A percentile compares a stretch with the other conserved stretches of the same genome.
Conservation (phyloP, 2,113 vertebrate genomes). For the Hippocampus guttulatus region DNA sequence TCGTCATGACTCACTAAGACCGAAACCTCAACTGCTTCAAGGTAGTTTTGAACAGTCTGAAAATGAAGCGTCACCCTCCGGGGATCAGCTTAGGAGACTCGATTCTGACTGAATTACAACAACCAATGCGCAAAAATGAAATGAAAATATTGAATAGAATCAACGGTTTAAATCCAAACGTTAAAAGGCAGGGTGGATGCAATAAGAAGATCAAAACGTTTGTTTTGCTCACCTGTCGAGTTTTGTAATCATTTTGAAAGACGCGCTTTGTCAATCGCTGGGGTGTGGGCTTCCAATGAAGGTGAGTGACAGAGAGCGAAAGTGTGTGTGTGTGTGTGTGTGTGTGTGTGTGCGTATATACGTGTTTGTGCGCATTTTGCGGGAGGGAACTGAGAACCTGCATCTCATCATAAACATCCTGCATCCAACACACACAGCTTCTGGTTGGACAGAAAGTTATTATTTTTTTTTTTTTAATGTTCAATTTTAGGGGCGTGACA, state of each 20-base stretch:
- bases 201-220: background rate
- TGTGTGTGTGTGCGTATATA: background rate
- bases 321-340: constrained; percentile 24
- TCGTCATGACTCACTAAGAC: constrained; percentile 27
- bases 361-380: constrained; percentile 8
- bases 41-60: background rate
- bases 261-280: constrained; percentile 44
- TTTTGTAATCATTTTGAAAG: constrained; percentile 74
- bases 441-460: constrained; percentile 66
- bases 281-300: constrained; percentile 39
- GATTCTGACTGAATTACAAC: background rate
- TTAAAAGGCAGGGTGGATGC: background rate
- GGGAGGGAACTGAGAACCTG: constrained; percentile 57
- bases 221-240: constrained; percentile 74
- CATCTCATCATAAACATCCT: constrained; percentile 66
- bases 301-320: constrained; percentile 21
- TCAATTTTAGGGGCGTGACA: constrained; percentile 39
- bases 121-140: background rate
- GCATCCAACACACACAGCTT: constrained; percentile 45
- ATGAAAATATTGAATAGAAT: background rate
- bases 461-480: constrained; percentile 45
- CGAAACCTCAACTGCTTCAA: constrained; percentile 24
- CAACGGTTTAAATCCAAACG: background rate
- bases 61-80: background rate
- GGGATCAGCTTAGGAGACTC: background rate